Evolutionary conservation across 2,888 invertebrate species (phyloP), one percentile per base, ranked within the genome.

Genomic region (Phasia obesa): DNA sequence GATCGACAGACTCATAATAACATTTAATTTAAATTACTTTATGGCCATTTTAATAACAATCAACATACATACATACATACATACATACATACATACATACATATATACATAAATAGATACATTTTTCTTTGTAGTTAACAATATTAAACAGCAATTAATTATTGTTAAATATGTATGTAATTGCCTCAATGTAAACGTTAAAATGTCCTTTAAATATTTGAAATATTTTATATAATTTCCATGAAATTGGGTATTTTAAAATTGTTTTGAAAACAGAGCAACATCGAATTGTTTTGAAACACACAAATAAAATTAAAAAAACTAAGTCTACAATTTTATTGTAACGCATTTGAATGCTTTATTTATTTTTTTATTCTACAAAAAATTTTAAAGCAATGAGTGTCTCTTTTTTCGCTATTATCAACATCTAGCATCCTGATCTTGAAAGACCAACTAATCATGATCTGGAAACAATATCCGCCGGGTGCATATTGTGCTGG

Each of bases 171-270:
- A 60, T 5, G 27, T 27, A 27, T 6, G 6, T 27, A n/a, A 23
- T 51, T 67, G 25, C 11, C 5, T 21, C 67, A 69, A 69, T 53
- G 49, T 11, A 25, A 65, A 65, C 65, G 17, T 25, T 38, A 5
- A 35, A 31, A 4, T 27, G 35, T 55, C 64, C 71, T 76, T 76
- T 17, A 60, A 73, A 73, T 73, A 27, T 13, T 75, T 65, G 47
- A 51, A 57, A 47, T 67, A 25, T 47, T 60, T 42, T 42, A 15
- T 42, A 15, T 19, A 23, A 35, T 57, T 57, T 35, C 57, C 49
- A 60, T 49, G 59, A 47, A 49, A 35, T 59, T 70, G 44, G 1
- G 5, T n/a, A 21, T 21, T n/a, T 57, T 31, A 13, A 51, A 31
- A 31, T 31, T 21, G 31, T 9, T 27, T 25, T 9, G 9, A 57